A percentile compares a stretch with the other conserved stretches of the same genome.
Conservation (phyloP, 2,113 vertebrate genomes). For the Dipodomys ordii region DNA sequence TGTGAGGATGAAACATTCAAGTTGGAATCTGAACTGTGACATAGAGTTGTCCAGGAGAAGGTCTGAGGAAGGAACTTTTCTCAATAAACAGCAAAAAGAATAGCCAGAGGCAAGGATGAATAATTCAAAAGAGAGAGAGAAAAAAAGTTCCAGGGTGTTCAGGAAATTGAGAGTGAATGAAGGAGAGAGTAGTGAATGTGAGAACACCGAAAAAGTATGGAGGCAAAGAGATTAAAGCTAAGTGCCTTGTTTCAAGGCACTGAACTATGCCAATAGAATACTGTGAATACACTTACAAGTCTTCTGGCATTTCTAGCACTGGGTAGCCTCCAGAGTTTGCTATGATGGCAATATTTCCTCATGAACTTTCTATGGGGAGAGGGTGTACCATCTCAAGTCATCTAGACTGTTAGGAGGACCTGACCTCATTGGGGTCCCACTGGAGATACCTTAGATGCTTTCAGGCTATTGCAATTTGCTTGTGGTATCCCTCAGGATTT, state of each 20-base stretch:
- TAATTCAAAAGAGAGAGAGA: not conserved
- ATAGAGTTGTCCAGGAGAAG: not conserved
- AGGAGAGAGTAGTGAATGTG: fast-evolving
- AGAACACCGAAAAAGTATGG: not conserved
- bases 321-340: not conserved
- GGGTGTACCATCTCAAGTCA: not conserved
- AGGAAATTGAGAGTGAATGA: not conserved
- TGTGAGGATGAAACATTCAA: not conserved
- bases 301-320: not conserved
- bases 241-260: no score
- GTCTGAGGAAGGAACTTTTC: not conserved
- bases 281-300: no score
- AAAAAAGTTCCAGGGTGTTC: not conserved
- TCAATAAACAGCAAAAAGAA: not conserved
- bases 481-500: not conserved
- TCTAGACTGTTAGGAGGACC: not conserved
- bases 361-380: not conserved
- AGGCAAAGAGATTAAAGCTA: not conserved
- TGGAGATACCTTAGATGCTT: not conserved
- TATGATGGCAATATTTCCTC: not conserved
- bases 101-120: not conserved
- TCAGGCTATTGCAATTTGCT: not conserved
- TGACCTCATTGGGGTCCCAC: not conserved
- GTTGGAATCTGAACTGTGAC: not conserved
- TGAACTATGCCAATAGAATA: no score